Base-by-base conservation (phyloP, 53 echinoderm and acorn worm species). In the Patiria pectinifera region DNA sequence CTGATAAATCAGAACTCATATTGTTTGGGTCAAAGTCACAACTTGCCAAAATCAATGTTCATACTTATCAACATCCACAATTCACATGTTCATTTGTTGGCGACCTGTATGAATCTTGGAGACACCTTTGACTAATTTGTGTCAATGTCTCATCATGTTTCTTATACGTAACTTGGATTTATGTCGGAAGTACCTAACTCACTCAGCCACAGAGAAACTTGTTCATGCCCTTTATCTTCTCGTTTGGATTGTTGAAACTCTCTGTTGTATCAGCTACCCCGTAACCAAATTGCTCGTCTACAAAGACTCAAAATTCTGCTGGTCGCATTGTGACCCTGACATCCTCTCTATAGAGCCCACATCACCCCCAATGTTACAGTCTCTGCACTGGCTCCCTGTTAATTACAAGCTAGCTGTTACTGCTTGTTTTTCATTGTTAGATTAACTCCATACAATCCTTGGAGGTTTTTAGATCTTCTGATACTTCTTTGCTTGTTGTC, bases 141-240 rank as follows among this genome's bases (percentile, higher is more conserved):
- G 77, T 43, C 77, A 45, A 77, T 77, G 77, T 77, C 77, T 26
- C 35, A 77, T 77, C 77, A 77, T 77, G 77, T 77, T 77, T 26
- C 77, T 14, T 25, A 45, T 77, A 45, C 80, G 80, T 43, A 80
- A 80, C 18, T 6, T 71, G 24, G 74, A 49, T 26, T 18, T 85
- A 19, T 45, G 66, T 69, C 23, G 70, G 18, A 70, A 70, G 6
- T 84, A 44, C 66, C 44, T 84, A 48, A 83, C 11, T 35, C 35
- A 48, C 63, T 84, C 84, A 61, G 84, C 84, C 26, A 84, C 62
- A 15, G 84, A 63, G 47, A 84, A 85, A 25, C 47, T 85, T 85
- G 47, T 85, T 4, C 71, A 71, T 59, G 61, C 48, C 25, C 47
- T 85, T 9, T 83, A 11, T 83, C 43, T 0, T 83, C 63, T 62